A percentile compares a stretch with the other conserved stretches of the same genome.
Conservation (phyloP, 92 coral and sea anemone species). For the Siderastrea siderea region DNA sequence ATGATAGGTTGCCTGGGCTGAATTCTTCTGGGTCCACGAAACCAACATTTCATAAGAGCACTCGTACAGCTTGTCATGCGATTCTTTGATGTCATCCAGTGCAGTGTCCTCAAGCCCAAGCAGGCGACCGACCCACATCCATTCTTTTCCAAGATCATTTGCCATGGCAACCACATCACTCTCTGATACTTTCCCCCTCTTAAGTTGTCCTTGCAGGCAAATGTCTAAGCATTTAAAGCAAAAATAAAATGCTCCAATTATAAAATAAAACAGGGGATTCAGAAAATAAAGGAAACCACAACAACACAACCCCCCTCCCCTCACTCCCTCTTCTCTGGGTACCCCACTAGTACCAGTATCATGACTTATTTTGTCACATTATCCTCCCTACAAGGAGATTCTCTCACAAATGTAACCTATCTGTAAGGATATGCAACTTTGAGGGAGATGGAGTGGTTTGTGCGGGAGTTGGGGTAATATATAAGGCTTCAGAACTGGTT, state of each 20-base stretch:
- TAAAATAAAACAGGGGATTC: background rate
- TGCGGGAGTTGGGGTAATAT: too few species aligned
- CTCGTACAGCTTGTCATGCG: background rate
- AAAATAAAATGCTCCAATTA: background rate
- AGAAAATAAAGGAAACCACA: background rate
- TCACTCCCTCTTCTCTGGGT: too few species aligned
- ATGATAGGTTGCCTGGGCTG: slow-evolving; percentile 18
- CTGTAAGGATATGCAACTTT: too few species aligned
- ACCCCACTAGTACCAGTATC: too few species aligned
- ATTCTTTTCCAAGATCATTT: slow-evolving; percentile 19
- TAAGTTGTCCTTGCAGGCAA: background rate
- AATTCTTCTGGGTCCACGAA: slow-evolving; percentile 3
- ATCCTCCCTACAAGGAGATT: background rate
- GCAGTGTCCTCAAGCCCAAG: slow-evolving; percentile 29
- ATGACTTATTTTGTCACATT: background rate
- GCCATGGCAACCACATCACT: background rate
- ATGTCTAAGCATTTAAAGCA: background rate
- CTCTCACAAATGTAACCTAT: too few species aligned
- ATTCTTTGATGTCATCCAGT: slow-evolving; percentile 24
- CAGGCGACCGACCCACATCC: slow-evolving; percentile 43
- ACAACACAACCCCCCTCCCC: too few species aligned
- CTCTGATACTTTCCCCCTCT: background rate
- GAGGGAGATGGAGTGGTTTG: too few species aligned
- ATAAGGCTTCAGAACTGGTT: too few species aligned
- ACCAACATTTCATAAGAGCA: slow-evolving; percentile 18